These are phyloP conservation scores for Pachypsylla venusta DNA, from an alignment of 1,140 invertebrate genomes.

Conservation along the genomic window DNA sequence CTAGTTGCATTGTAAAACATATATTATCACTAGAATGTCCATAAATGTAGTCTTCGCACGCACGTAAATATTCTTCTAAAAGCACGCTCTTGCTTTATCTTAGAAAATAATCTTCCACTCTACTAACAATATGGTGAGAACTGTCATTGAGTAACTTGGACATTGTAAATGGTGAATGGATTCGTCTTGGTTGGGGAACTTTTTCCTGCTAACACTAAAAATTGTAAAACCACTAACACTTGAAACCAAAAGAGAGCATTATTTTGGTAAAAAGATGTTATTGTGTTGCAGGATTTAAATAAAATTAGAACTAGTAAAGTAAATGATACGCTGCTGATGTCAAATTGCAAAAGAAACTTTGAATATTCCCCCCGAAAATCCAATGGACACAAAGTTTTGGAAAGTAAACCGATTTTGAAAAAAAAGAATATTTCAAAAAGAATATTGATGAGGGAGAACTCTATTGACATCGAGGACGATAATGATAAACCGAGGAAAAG, in stretches of 20 bases:
- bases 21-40: too few relatives aligned
- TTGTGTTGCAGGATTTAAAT: background rate
- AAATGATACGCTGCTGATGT: background rate
- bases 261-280: background rate
- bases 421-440: background rate
- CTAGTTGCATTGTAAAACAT: too few relatives aligned
- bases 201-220: background rate
- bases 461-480: background rate
- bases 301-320: constrained; percentile 3
- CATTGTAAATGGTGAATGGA: background rate
- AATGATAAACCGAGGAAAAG: constrained; percentile 18
- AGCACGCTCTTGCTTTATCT: too few relatives aligned
- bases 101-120: too few relatives aligned
- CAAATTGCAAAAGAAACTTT: background rate
- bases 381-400: background rate
- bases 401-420: background rate
- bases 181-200: background rate
- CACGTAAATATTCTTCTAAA: too few relatives aligned
- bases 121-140: background rate
- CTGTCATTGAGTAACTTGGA: background rate
- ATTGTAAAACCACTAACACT: background rate
- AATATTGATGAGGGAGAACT: background rate
- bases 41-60: too few relatives aligned
- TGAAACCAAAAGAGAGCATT: background rate
- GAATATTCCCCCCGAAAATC: background rate